Conservation (phyloP, 2,888 invertebrate species). For the Allophyes oxyacanthae region DNA sequence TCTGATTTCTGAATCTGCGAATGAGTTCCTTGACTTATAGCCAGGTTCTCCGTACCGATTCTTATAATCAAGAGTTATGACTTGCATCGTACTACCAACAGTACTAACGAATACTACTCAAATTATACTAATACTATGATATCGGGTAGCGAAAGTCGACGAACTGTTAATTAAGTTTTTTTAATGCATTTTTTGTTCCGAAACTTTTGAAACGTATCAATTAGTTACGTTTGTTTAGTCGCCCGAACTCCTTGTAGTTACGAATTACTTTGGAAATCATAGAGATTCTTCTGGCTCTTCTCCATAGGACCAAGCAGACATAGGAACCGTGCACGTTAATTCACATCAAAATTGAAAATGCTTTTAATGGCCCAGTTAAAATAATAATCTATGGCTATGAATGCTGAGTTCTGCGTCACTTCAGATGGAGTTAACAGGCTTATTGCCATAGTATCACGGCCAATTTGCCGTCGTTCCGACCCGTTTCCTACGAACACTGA, state of each 20-base stretch:
- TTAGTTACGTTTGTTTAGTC: too few relatives aligned
- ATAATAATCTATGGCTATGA: too few relatives aligned
- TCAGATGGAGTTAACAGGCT: slow-evolving; percentile 30
- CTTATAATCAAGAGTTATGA: slow-evolving; percentile 10
- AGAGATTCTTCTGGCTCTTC: too few relatives aligned
- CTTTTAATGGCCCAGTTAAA: too few relatives aligned
- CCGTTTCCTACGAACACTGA: slow-evolving; percentile 38
- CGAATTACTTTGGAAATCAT: too few relatives aligned
- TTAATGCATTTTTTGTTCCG: not conserved
- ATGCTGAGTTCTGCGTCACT: slow-evolving; percentile 9
- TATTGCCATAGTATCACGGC: slow-evolving; percentile 36
- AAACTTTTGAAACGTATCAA: too few relatives aligned
- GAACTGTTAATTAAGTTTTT: slow-evolving; percentile 11
- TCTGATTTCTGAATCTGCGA: slow-evolving; percentile 10
- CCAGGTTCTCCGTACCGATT: slow-evolving; percentile 5
- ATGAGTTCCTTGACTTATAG: slow-evolving; percentile 15
- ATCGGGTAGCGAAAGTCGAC: not conserved
- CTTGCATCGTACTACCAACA: not conserved
- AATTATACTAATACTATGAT: not conserved
- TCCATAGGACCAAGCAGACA: too few relatives aligned
- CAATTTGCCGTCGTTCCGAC: slow-evolving; percentile 49
- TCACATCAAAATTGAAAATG: too few relatives aligned
- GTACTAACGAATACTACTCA: not conserved
- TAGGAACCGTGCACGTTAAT: too few relatives aligned
- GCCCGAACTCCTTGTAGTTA: too few relatives aligned